Evolutionary conservation across 2,113 vertebrate genomes (phyloP).

Genomic region (Chlamydotis undulata): DNA sequence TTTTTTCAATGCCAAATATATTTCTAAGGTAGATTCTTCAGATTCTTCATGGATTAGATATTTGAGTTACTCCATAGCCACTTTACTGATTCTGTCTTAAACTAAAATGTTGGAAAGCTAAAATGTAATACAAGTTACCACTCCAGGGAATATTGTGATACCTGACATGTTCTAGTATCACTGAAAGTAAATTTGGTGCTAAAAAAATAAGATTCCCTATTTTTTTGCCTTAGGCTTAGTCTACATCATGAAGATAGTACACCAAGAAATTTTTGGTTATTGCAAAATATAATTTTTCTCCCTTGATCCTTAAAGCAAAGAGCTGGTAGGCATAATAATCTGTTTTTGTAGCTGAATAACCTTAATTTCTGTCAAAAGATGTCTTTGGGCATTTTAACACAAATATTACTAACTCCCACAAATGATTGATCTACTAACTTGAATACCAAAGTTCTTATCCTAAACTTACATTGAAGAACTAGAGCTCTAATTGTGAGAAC

Average conservation of each 20-base stretch:
- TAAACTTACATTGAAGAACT: conserved; percentile 68
- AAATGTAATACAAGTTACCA: not conserved
- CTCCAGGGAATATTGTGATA: not conserved
- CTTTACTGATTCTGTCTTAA: not conserved
- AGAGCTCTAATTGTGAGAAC: conserved; percentile 56
- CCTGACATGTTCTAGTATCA: not conserved
- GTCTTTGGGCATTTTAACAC: conserved; percentile 5
- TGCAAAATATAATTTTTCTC: conserved; percentile 7
- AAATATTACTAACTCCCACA: conserved; percentile 51
- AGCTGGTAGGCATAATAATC: not conserved
- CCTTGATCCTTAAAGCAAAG: conserved; percentile 20
- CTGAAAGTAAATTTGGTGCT: not conserved
- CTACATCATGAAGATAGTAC: not conserved
- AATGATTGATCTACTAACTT: conserved; percentile 55
- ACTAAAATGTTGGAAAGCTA: not conserved
- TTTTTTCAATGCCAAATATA: not conserved
- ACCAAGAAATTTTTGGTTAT: not conserved
- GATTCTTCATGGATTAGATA: not conserved
- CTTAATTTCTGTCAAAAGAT: conserved; percentile 5
- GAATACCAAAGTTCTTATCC: conserved; percentile 67
- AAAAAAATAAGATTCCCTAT: not conserved
- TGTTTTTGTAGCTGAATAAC: not conserved
- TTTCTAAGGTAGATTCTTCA: not conserved
- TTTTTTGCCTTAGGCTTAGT: conserved; percentile 17
- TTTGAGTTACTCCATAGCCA: not conserved